Base-by-base conservation (phyloP, 2,797 vertebrate species). In the Microcaecilia unicolor region DNA sequence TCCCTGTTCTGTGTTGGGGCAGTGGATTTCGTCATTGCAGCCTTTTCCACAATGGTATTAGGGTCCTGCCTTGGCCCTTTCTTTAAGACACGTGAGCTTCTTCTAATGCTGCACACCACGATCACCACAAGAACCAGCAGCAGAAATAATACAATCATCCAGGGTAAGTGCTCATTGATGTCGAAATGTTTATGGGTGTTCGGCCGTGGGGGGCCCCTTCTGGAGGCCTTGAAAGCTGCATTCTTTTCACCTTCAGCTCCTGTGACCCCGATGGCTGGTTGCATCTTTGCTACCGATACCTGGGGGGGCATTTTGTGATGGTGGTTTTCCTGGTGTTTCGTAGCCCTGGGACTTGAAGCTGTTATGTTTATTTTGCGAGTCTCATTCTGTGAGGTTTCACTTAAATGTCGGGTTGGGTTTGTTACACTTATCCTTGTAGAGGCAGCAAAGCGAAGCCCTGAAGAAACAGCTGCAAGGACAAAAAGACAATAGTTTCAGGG, bases 101-200 rank as follows among this genome's bases (percentile, higher is more conserved):
- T 86, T 45, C 91, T 89, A 46, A 98, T 66, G 0, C 94, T 98
- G 63, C 93, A 98, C 31, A 92, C 87, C 14, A 98, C 95, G 0
- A 97, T 92, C 37, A 93, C 84, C 49, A 97, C 91, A 24, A 98
- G 81, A 34, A 91, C 86, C 57, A 96, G 74, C 53, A 98, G 72
- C 15, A 98, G 75, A 58, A 98, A 86, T 27, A 98, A 84, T 22
- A 98, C 93, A 0, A 95, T 95, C 94, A 98, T 98, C 95, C 94
- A 98, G 0, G 95, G 93, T 32, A 98, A 72, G 55, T 98, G 95
- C 60, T 98, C 95, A 0, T 98, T 98, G 69, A 98, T 97, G 73
- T 98, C 95, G 3, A 98, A 98, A 67, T 89, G 86, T 66, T 85
- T 81, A 32, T 91, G 87, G 40, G 67, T 37, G 3, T 64, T 87